phyloP scores from a whole-genome alignment of 2,888 invertebrate species.

The Byasa hedistus region DNA sequence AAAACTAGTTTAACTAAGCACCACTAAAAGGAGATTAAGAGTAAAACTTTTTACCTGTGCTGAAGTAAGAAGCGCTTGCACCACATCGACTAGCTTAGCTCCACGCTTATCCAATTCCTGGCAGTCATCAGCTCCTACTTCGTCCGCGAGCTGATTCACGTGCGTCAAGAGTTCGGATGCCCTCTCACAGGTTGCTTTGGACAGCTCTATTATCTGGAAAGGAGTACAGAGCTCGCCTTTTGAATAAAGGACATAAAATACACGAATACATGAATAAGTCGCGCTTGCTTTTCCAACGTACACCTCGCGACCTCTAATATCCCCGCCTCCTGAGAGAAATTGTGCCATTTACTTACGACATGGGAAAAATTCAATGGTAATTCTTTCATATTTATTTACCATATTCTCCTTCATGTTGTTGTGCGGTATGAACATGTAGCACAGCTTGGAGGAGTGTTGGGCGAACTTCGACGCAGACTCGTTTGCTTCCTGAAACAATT shows the following conservation, averaged over 20 bases:
- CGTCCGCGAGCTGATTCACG: constrained; percentile 41
- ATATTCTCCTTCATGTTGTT: constrained; percentile 34
- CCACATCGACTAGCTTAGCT: constrained; percentile 42
- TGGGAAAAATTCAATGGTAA: too few species aligned
- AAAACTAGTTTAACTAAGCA: too few species aligned
- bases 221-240: neutral
- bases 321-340: too few species aligned
- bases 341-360: too few species aligned
- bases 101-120: constrained; percentile 38
- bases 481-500: constrained; percentile 35
- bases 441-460: constrained; percentile 36
- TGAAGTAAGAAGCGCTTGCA: constrained; percentile 44
- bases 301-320: too few species aligned
- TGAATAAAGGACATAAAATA: too few species aligned
- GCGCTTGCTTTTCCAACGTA: too few species aligned
- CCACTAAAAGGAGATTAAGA: too few species aligned
- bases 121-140: constrained; percentile 37
- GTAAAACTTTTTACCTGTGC: constrained; percentile 43
- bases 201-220: constrained; percentile 39
- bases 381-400: constrained; percentile 26
- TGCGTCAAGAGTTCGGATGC: constrained; percentile 43
- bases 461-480: constrained; percentile 35
- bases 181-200: constrained; percentile 41
- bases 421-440: constrained; percentile 36
- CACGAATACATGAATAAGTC: too few species aligned